These are phyloP conservation scores for Nephrocerus scutellatus DNA, from an alignment of 2,888 invertebrate species.

Conservation along the genomic window DNA sequence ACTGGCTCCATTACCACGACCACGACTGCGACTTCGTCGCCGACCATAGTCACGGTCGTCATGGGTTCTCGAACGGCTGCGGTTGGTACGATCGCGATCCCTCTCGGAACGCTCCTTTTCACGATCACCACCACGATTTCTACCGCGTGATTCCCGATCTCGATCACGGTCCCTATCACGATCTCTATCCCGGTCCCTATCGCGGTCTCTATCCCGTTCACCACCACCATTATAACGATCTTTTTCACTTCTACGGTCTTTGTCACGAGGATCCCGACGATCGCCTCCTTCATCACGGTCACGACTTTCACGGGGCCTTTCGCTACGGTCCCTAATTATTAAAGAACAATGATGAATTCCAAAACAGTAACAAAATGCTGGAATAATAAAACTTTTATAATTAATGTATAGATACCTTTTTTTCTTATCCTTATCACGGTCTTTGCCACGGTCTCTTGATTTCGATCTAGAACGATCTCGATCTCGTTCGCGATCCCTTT, in stretches of 20 bases:
- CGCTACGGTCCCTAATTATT: slow-evolving; percentile 19
- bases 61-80: slow-evolving; percentile 46
- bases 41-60: slow-evolving; percentile 36
- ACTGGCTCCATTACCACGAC: slow-evolving; percentile 16
- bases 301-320: too few species aligned
- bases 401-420: slow-evolving; percentile 10
- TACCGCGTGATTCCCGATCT: slow-evolving; percentile 30
- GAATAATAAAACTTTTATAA: too few species aligned
- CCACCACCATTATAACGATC: slow-evolving; percentile 6
- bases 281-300: slow-evolving; percentile 17
- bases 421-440: slow-evolving; percentile 28
- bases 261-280: slow-evolving; percentile 6
- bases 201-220: slow-evolving; percentile 27
- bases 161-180: slow-evolving; percentile 32
- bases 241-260: slow-evolving; percentile 16
- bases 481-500: slow-evolving; percentile 16
- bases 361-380: too few species aligned
- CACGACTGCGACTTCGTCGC: slow-evolving; percentile 33
- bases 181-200: slow-evolving; percentile 40
- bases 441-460: slow-evolving; percentile 40
- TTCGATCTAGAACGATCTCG: slow-evolving; percentile 15
- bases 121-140: too few species aligned
- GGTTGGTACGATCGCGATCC: slow-evolving; percentile 49
- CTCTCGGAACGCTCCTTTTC: slow-evolving; percentile 41
- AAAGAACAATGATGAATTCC: too few species aligned